Evolutionary conservation across 2,113 vertebrate genomes (phyloP).

Genomic region (Lutjanus erythropterus): DNA sequence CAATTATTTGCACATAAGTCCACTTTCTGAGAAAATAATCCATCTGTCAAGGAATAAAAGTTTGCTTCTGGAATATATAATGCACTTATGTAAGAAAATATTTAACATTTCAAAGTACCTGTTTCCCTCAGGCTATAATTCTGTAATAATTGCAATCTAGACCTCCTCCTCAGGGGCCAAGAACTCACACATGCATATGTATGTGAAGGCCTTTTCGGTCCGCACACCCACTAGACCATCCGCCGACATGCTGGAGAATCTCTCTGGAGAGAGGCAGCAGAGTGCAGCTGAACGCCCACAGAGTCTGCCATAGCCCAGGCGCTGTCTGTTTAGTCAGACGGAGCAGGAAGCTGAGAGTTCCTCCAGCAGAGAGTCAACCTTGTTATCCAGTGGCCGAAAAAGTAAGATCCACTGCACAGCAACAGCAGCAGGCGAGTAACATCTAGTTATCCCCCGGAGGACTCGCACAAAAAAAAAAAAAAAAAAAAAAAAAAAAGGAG

Average conservation of each 20-base stretch:
- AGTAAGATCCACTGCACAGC: slow-evolving; percentile 59
- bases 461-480: not conserved
- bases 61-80: slow-evolving; percentile 51
- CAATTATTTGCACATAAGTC: slow-evolving; percentile 48
- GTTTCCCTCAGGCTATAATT: slow-evolving; percentile 43
- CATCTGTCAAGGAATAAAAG: slow-evolving; percentile 69
- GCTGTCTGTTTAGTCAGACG: slow-evolving; percentile 64
- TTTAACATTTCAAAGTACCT: slow-evolving; percentile 66
- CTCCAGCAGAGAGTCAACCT: slow-evolving; percentile 63
- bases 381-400: slow-evolving; percentile 68
- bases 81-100: slow-evolving; percentile 52
- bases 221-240: slow-evolving; percentile 65
- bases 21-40: slow-evolving; percentile 63
- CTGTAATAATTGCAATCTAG: slow-evolving; percentile 47
- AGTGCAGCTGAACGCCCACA: slow-evolving; percentile 69
- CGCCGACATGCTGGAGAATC: slow-evolving; percentile 39
- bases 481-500: slow-evolving; percentile 29
- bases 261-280: slow-evolving; percentile 60
- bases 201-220: slow-evolving; percentile 44
- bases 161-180: slow-evolving; percentile 38
- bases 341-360: slow-evolving; percentile 60
- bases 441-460: slow-evolving; percentile 52
- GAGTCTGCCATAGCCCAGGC: slow-evolving; percentile 53
- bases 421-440: slow-evolving; percentile 47
- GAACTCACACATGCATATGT: slow-evolving; percentile 59